These are phyloP conservation scores for Tetragonula clypearis DNA, from an alignment of 1,140 invertebrate genomes.

Conservation along the genomic window DNA sequence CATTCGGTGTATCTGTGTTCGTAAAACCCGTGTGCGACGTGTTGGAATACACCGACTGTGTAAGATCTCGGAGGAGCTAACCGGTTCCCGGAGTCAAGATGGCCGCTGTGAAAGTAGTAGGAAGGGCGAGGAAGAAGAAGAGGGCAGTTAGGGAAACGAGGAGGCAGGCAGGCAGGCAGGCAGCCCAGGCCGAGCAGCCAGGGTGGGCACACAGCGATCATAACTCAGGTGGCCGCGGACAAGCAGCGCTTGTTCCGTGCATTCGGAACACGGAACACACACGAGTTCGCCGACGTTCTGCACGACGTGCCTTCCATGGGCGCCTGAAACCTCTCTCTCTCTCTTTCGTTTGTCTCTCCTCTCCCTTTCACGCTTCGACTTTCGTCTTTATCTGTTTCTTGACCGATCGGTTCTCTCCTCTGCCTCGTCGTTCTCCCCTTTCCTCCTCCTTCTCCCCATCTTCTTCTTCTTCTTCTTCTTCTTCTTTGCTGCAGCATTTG, in stretches of 20 bases:
- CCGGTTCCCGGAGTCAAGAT: constrained; percentile 72
- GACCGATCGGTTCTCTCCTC: constrained; percentile 17
- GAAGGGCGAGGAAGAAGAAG: constrained; percentile 57
- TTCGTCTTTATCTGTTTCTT: constrained; percentile 36
- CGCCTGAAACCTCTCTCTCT: constrained; percentile 41
- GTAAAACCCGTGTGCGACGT: constrained; percentile 2
- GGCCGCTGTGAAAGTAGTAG: constrained; percentile 69
- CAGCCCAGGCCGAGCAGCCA: constrained; percentile 64
- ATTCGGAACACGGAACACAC: constrained; percentile 76
- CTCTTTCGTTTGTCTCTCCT: neutral
- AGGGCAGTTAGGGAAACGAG: constrained; percentile 58
- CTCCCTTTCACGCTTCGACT: constrained; percentile 13
- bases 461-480: neutral
- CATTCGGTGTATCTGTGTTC: neutral
- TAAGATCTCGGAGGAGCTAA: constrained; percentile 46
- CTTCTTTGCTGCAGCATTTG: constrained; percentile 50
- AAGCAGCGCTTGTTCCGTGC: constrained; percentile 77
- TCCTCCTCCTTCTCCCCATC: neutral
- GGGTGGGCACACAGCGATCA: constrained; percentile 76
- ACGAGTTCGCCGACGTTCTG: constrained; percentile 69
- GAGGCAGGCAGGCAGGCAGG: constrained; percentile 54
- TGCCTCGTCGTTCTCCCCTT: neutral
- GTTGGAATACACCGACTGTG: constrained; percentile 25
- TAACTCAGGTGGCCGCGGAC: constrained; percentile 77
- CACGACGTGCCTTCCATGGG: constrained; percentile 59